Percentiles rank a stretch among this genome's conserved stretches.
phyloP scores from a whole-genome alignment of 2,113 vertebrate species.

The Amblyopsis rosae region DNA sequence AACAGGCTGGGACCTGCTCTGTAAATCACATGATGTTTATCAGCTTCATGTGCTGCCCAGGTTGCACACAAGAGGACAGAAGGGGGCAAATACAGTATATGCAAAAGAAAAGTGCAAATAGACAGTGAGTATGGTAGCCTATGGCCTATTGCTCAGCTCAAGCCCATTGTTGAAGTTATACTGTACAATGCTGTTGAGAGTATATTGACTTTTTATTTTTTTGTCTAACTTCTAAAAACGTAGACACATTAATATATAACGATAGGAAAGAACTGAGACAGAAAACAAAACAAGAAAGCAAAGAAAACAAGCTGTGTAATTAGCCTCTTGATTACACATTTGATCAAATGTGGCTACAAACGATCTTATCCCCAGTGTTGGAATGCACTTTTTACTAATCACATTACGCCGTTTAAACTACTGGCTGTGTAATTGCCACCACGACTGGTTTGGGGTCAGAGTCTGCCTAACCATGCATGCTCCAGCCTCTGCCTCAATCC shows the following conservation, averaged over 20 bases:
- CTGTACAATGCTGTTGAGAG: too few species aligned
- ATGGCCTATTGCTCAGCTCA: too few species aligned
- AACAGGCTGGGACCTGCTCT: constrained; percentile 42
- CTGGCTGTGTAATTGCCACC: constrained; percentile 44
- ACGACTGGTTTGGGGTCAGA: constrained; percentile 39
- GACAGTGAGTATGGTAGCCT: neutral
- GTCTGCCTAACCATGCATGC: constrained; percentile 12
- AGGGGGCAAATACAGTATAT: neutral
- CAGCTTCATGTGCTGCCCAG: constrained; percentile 56
- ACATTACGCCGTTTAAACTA: constrained; percentile 38
- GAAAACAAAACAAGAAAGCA: too few species aligned
- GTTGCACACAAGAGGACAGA: constrained; percentile 6
- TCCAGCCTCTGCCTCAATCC: neutral
- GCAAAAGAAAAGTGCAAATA: neutral
- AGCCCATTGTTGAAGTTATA: too few species aligned
- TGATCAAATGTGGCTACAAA: constrained; percentile 1
- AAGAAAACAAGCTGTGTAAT: too few species aligned
- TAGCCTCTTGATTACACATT: neutral
- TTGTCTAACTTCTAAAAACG: too few species aligned
- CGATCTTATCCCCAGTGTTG: constrained; percentile 11
- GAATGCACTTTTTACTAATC: constrained; percentile 32
- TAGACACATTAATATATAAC: too few species aligned
- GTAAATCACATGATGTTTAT: constrained; percentile 62
- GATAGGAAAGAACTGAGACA: too few species aligned
- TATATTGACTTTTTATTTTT: too few species aligned